Percentiles rank a stretch among this genome's conserved stretches.
Conservation (phyloP, 2,888 invertebrate genomes). For the Oscheius myriophilus region DNA sequence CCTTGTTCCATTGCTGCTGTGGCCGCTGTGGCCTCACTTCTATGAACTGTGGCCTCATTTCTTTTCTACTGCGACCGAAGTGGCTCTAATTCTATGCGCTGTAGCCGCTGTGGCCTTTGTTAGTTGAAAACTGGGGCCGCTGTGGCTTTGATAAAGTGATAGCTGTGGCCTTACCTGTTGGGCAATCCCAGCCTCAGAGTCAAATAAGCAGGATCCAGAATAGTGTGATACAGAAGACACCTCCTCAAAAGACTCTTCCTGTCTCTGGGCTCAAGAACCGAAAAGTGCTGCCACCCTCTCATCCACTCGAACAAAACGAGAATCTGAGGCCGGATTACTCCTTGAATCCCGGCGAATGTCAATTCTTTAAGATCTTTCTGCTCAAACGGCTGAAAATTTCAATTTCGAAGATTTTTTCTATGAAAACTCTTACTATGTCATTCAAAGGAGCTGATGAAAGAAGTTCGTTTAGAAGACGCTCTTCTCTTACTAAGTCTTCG, state of each 20-base stretch:
- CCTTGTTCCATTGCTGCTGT: no score
- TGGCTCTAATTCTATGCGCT: no score
- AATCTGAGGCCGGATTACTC: constrained; percentile 52
- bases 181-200: constrained; percentile 50
- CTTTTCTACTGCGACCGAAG: no score
- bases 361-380: constrained; percentile 46
- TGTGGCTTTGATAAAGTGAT: no score
- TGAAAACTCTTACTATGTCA: constrained; percentile 48
- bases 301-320: constrained; percentile 58
- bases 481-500: constrained; percentile 47
- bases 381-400: constrained; percentile 46
- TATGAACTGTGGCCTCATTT: no score
- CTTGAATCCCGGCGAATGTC: constrained; percentile 50
- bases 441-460: constrained; percentile 39
- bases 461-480: constrained; percentile 50
- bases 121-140: no score
- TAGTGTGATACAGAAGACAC: constrained; percentile 56
- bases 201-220: constrained; percentile 55
- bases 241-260: constrained; percentile 44
- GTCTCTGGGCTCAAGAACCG: constrained; percentile 42
- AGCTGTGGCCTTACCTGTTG: constrained; percentile 41
- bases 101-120: no score
- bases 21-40: no score
- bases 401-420: not conserved
- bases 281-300: constrained; percentile 50